These are phyloP conservation scores for Kradibia gibbosae DNA, from an alignment of 1,140 invertebrate species.

Conservation along the genomic window DNA sequence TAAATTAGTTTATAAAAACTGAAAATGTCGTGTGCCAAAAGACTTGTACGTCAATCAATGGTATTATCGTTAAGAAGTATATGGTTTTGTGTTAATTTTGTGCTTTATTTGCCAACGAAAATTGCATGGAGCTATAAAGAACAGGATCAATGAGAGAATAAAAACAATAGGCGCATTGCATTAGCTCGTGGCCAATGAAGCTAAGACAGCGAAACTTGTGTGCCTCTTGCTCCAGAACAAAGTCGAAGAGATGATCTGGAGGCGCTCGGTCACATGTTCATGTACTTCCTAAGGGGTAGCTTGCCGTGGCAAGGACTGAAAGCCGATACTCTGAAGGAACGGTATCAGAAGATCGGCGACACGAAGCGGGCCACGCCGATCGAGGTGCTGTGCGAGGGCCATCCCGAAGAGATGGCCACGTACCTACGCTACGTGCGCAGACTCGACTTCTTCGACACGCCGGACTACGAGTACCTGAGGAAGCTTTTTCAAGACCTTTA, in stretches of 20 bases:
- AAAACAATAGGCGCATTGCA: too few species aligned
- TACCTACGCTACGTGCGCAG: constrained; percentile 97
- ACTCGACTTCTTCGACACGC: constrained; percentile 99
- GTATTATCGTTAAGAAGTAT: too few species aligned
- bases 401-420: constrained; percentile 97
- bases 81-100: too few species aligned
- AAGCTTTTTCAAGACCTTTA: constrained; percentile 96
- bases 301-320: constrained; percentile 99
- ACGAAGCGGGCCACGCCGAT: constrained; percentile 98
- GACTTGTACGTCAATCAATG: too few species aligned
- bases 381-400: constrained; percentile 97
- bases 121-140: too few species aligned
- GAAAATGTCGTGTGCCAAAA: too few species aligned
- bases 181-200: too few species aligned
- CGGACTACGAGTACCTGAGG: constrained; percentile 98
- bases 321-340: constrained; percentile 98
- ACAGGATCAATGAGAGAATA: too few species aligned
- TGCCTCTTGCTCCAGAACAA: constrained; percentile 83
- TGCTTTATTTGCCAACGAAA: too few species aligned
- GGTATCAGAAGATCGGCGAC: constrained; percentile 99
- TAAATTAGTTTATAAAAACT: too few species aligned
- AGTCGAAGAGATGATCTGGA: constrained; percentile 99
- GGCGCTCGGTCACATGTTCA: constrained; percentile 99
- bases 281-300: constrained; percentile 99
- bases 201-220: too few species aligned